Conservation (phyloP, 2,888 invertebrate species). For the Epistrophe eligans region DNA sequence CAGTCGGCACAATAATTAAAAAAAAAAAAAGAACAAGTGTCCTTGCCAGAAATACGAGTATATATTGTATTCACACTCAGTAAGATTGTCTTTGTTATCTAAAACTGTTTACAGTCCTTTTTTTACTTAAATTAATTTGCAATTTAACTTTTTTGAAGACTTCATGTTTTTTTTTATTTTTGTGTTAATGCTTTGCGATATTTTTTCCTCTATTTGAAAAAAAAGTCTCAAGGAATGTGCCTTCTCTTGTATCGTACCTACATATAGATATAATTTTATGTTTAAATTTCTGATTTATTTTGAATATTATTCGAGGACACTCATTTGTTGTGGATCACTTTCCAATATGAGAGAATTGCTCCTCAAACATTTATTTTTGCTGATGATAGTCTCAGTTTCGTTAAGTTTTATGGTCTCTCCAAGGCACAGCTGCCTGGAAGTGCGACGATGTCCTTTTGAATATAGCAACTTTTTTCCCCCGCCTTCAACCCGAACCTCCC, state of each 20-base stretch:
- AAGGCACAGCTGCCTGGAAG: conserved; percentile 76
- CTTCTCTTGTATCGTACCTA: conserved; percentile 32
- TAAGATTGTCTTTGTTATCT: conserved; percentile 30
- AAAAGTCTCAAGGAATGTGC: conserved; percentile 41
- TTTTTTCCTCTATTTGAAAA: background rate
- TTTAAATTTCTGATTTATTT: conserved; percentile 71
- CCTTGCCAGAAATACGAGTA: conserved; percentile 28
- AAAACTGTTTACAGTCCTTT: conserved; percentile 30
- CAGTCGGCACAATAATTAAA: conserved; percentile 32
- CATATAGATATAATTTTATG: conserved; percentile 37
- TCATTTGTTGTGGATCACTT: conserved; percentile 75
- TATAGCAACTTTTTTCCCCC: conserved; percentile 77
- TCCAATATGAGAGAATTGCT: conserved; percentile 66
- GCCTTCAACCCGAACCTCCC: conserved; percentile 42
- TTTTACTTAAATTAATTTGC: conserved; percentile 20
- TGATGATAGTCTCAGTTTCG: conserved; percentile 60
- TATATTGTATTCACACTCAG: conserved; percentile 23
- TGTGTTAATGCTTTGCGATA: background rate
- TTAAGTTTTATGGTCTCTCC: conserved; percentile 77
- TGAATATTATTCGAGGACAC: conserved; percentile 61
- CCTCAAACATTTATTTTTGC: conserved; percentile 10
- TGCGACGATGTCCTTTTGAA: conserved; percentile 79
- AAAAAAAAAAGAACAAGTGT: conserved; percentile 44
- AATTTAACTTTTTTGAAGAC: conserved; percentile 15
- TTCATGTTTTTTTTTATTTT: conserved; percentile 9